phyloP scores from a whole-genome alignment of 2,113 vertebrate species.

The Petaurus breviceps region DNA sequence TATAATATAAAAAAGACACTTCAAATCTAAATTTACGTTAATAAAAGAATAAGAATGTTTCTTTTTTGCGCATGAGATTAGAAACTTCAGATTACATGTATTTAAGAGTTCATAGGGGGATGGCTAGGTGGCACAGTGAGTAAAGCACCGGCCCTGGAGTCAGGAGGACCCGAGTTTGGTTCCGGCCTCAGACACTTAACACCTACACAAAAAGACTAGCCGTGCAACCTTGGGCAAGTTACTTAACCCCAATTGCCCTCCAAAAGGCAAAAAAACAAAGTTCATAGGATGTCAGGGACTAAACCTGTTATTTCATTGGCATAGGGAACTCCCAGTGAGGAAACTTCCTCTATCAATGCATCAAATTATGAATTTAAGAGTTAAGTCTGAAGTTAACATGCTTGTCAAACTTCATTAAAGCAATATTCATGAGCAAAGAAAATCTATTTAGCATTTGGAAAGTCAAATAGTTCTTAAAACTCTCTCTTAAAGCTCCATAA shows the following conservation, averaged over 20 bases:
- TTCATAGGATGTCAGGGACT: not conserved
- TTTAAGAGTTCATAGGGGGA: slow-evolving; percentile 25
- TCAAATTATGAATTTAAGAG: not conserved
- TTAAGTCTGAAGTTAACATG: not conserved
- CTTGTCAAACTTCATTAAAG: slow-evolving; percentile 16
- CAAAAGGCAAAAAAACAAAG: too few species aligned
- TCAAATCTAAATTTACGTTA: not conserved
- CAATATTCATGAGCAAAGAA: slow-evolving; percentile 45
- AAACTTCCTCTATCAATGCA: not conserved
- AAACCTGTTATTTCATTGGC: not conserved
- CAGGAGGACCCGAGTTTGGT: too few species aligned
- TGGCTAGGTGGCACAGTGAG: too few species aligned
- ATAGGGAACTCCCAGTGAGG: not conserved
- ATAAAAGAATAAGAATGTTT: not conserved
- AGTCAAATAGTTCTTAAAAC: not conserved
- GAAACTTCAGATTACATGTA: slow-evolving; percentile 33
- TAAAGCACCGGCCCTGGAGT: too few species aligned
- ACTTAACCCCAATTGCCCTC: too few species aligned
- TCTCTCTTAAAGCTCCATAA: slow-evolving; percentile 5
- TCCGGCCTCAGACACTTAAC: too few species aligned
- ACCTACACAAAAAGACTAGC: too few species aligned
- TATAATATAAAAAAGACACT: slow-evolving; percentile 31
- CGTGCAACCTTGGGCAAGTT: too few species aligned
- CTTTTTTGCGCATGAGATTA: slow-evolving; percentile 3
- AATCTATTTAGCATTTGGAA: not conserved